Conservation (phyloP, 1,140 invertebrate genomes). For the Cardiocondyla obscurior region DNA sequence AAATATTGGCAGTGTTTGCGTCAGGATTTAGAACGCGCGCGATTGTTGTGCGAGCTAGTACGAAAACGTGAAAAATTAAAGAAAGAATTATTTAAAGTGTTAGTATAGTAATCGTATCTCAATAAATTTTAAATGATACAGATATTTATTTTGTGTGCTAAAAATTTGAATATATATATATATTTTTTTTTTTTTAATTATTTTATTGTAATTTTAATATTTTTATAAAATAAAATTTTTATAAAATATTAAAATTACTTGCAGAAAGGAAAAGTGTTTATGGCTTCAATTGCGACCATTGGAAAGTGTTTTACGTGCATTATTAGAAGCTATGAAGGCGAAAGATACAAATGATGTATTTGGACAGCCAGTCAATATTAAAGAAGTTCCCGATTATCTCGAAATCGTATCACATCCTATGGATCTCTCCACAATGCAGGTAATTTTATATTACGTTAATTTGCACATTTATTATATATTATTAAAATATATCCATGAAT, state of each 20-base stretch:
- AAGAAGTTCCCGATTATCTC: slow-evolving; percentile 96
- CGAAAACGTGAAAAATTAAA: slow-evolving; percentile 98
- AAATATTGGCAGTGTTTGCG: slow-evolving; percentile 97
- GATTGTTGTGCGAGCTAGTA: slow-evolving; percentile 96
- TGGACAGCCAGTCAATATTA: slow-evolving; percentile 94
- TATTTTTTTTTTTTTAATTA: too few species aligned
- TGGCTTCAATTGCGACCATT: slow-evolving; percentile 93
- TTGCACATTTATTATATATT: neutral
- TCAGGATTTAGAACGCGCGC: slow-evolving; percentile 96
- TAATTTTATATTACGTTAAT: slow-evolving; percentile 70
- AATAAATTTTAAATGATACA: neutral
- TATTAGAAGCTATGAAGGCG: slow-evolving; percentile 90
- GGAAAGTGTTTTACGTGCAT: slow-evolving; percentile 89
- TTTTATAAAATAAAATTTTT: neutral
- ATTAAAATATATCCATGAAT: neutral
- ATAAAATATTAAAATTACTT: slow-evolving; percentile 45
- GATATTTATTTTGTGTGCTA: neutral
- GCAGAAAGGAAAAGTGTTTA: slow-evolving; percentile 90
- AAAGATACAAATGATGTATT: slow-evolving; percentile 95
- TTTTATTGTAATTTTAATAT: too few species aligned
- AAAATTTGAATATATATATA: neutral
- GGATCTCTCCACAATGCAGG: slow-evolving; percentile 97
- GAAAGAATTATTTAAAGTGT: slow-evolving; percentile 92
- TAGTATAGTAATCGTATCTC: slow-evolving; percentile 62
- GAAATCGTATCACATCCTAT: slow-evolving; percentile 97